Conservation (phyloP, 2,797 vertebrate genomes). For the Peromyscus eremicus region DNA sequence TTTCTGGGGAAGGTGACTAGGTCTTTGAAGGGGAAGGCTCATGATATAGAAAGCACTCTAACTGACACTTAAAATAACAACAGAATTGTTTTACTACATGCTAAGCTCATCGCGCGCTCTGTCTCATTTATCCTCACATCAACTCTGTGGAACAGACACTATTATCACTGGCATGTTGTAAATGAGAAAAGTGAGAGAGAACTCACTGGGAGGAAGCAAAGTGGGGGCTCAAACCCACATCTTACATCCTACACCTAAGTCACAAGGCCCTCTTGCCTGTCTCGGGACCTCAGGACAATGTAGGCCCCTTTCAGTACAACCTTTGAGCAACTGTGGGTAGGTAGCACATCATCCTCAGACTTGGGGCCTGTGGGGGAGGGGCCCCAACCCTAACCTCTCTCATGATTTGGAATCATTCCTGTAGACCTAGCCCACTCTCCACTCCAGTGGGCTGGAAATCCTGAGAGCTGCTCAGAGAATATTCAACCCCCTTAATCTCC, state of each 20-base stretch:
- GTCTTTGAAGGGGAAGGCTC: neutral
- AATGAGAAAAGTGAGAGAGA: slow-evolving; percentile 31
- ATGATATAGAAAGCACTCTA: slow-evolving; percentile 55
- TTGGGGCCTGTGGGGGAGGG: neutral
- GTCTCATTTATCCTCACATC: slow-evolving; percentile 50
- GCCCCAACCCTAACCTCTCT: neutral
- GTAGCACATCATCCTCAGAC: neutral
- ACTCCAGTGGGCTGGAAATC: neutral
- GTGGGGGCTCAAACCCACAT: neutral
- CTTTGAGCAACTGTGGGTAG: neutral
- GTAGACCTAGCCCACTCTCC: neutral
- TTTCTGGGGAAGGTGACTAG: neutral
- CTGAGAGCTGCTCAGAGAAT: neutral
- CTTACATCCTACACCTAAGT: neutral
- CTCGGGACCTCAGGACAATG: neutral
- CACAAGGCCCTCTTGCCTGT: neutral
- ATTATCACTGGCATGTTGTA: slow-evolving; percentile 29
- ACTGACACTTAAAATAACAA: slow-evolving; percentile 48
- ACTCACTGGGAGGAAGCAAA: slow-evolving; percentile 23
- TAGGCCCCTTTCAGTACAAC: neutral
- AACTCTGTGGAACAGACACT: slow-evolving; percentile 2
- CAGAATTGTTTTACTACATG: slow-evolving; percentile 30
- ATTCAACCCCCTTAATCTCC: slow-evolving; percentile 15
- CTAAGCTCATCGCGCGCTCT: slow-evolving; percentile 47
- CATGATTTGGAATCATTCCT: neutral